A percentile compares a stretch with the other conserved stretches of the same genome.
Evolutionary conservation across 2,888 invertebrate species (phyloP).

Genomic region (Miltochrista miniata): DNA sequence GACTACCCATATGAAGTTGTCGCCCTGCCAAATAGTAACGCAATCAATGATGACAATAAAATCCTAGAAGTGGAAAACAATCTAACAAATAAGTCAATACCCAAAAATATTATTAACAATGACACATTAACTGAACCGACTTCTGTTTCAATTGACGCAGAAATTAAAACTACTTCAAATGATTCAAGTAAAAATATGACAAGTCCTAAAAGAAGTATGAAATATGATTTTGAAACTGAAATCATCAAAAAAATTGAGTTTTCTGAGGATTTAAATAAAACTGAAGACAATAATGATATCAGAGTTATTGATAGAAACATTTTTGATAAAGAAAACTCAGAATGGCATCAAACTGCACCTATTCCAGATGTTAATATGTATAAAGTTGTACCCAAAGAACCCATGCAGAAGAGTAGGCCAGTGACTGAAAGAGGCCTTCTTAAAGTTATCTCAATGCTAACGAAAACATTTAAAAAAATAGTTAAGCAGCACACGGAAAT

Average conservation of each 20-base stretch:
- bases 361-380: conserved; percentile 47
- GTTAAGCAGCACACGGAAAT: conserved; percentile 70
- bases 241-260: conserved; percentile 48
- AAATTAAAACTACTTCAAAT: conserved; percentile 14
- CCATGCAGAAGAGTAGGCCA: conserved; percentile 39
- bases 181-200: neutral
- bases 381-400: conserved; percentile 54
- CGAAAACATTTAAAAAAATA: conserved; percentile 72
- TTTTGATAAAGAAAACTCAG: conserved; percentile 50
- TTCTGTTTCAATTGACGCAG: neutral
- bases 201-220: conserved; percentile 55
- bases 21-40: conserved; percentile 46
- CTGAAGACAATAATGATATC: conserved; percentile 20
- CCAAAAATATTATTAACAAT: neutral
- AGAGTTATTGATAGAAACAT: conserved; percentile 39
- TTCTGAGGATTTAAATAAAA: conserved; percentile 45
- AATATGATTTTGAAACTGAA: conserved; percentile 49
- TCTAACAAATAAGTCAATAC: conserved; percentile 13
- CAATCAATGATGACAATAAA: conserved; percentile 5
- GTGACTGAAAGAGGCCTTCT: conserved; percentile 66
- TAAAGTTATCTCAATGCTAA: conserved; percentile 68
- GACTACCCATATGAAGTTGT: conserved; percentile 66
- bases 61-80: neutral
- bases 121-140: neutral
- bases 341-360: conserved; percentile 57